Conservation (phyloP, 2,113 vertebrate genomes). For the Odobenus rosmarus region DNA sequence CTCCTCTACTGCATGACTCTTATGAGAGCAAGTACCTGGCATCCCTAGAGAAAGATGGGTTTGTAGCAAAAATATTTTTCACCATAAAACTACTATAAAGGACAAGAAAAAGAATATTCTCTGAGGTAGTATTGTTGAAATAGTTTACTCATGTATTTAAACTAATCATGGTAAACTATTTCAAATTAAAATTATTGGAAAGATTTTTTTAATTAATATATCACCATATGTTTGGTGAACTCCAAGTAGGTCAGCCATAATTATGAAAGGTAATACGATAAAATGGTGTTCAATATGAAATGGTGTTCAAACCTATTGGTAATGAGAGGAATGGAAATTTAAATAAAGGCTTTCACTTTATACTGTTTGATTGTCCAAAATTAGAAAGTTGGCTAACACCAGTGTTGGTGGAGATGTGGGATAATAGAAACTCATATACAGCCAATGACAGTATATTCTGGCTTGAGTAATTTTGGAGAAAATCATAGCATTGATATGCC, state of each 20-base stretch:
- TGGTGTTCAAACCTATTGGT: background rate
- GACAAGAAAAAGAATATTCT: background rate
- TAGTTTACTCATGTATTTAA: background rate
- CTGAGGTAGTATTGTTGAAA: background rate
- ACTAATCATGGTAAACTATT: background rate
- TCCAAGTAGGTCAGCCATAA: background rate
- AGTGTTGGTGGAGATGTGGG: background rate
- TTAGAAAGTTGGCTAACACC: background rate
- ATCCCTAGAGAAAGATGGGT: background rate
- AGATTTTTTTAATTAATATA: background rate
- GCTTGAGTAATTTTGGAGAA: background rate
- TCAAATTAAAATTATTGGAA: background rate
- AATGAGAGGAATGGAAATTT: background rate
- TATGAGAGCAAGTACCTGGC: background rate
- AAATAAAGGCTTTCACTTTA: background rate
- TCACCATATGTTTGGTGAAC: background rate
- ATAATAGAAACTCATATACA: background rate
- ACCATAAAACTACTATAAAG: background rate
- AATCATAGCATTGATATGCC: background rate
- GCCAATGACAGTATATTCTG: background rate
- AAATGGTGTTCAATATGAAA: background rate
- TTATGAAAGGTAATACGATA: background rate
- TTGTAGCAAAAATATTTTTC: background rate
- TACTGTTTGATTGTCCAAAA: background rate
- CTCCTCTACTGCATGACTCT: background rate